Base-by-base conservation (phyloP, 2,113 vertebrate genomes). In the Ageneiosus marmoratus region DNA sequence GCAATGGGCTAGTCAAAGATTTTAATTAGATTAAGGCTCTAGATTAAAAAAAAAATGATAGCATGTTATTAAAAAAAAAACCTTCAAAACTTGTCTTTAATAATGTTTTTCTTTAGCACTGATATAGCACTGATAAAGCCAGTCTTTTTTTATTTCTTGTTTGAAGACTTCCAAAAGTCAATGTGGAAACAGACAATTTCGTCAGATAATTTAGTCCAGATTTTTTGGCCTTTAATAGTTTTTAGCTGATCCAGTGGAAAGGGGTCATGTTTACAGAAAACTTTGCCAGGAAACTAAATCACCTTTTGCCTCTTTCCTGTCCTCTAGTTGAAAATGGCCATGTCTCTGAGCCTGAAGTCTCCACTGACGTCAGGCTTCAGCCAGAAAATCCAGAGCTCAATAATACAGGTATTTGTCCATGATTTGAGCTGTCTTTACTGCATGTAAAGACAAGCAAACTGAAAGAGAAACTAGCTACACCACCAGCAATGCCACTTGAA, bases 171-270 rank as follows among this genome's bases (percentile, higher is more conserved):
- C 60, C 44, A 60, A 75, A 41, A 27, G 29, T 44, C 10, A 22
- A 69, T 82, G 51, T 79, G 75, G 20, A 20, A 12, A 24, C 15
- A 20, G 76, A 69, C 80, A 82, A 84, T 87, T 77, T 83, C 69
- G 77, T 74, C 8, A 20, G 76, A 69, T 82, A 82, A 84, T 87
- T 77, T 83, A 74, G 77, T 74, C 8, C 58, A 84, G 67, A 83
- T 50, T 84, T 44, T 80, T 41, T 69, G 67, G 63, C 63, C 8
- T 67, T 60, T 55, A 67, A 53, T 16, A 37, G 24, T 18, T 27
- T 48, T 50, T 58, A 41, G 77, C 46, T 77, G 48, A 77, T 27
- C 67, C 34, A 34, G 65, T 65, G 84, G 81, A 62, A 82, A 83
- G 29, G 53, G 7, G 65, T 20, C 18, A 60, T 81, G 85, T 87